These are phyloP conservation scores for Monopis laevigella DNA, from an alignment of 2,888 invertebrate genomes.

Conservation along the genomic window DNA sequence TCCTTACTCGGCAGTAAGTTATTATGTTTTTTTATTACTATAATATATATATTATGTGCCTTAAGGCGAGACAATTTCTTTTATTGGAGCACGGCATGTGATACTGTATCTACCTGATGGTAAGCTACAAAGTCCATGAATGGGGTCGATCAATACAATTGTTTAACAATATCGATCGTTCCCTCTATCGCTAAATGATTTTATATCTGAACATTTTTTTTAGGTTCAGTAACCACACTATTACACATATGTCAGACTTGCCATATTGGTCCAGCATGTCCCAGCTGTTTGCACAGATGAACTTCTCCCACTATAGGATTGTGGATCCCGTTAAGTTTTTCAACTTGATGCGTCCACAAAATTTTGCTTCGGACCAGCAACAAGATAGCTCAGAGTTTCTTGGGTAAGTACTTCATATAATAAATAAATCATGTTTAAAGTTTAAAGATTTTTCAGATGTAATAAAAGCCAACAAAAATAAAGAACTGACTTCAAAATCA, in stretches of 20 bases:
- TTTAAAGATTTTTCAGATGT: too few relatives aligned
- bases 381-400: conserved; percentile 91
- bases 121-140: too few relatives aligned
- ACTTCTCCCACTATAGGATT: conserved; percentile 72
- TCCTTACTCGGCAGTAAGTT: conserved; percentile 79
- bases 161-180: too few relatives aligned
- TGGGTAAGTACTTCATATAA: conserved; percentile 64
- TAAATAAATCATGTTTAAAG: too few relatives aligned
- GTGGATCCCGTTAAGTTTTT: conserved; percentile 79
- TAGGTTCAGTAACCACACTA: conserved; percentile 75
- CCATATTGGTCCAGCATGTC: conserved; percentile 74
- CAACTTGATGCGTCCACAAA: conserved; percentile 76
- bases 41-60: too few relatives aligned
- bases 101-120: too few relatives aligned
- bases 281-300: conserved; percentile 76
- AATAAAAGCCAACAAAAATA: too few relatives aligned
- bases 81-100: too few relatives aligned
- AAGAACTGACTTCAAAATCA: too few relatives aligned
- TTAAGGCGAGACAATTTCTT: too few relatives aligned
- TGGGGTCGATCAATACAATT: too few relatives aligned
- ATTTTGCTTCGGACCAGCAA: conserved; percentile 80
- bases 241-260: conserved; percentile 61
- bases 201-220: conserved; percentile 7
- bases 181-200: too few relatives aligned
- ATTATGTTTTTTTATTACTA: conserved; percentile 2